Evolutionary conservation across 2,113 vertebrate genomes (phyloP), one percentile per base, ranked within the genome.

Genomic region (Nematolebias whitei): DNA sequence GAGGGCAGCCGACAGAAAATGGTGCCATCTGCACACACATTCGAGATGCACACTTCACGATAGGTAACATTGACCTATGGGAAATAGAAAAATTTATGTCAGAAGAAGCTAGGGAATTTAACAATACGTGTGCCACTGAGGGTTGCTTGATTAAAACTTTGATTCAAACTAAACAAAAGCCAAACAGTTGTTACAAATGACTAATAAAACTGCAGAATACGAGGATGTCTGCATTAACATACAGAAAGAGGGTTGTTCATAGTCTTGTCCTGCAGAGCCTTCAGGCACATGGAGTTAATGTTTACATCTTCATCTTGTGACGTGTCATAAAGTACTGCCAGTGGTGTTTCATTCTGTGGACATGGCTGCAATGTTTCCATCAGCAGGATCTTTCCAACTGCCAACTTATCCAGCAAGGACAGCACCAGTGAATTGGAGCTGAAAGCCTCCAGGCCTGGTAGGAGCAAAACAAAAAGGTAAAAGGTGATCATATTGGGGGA

Each of bases 291-390:
- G 18, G 93, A 84, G 65, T 96, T 98, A 44, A 99, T 93, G 74
- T 98, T 99, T 73, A 99, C 48, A 47, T 98, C 96, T 0, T 95
- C 93, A 39, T 96, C 95, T 68, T 94, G 93, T 0, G 96, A 98
- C 5, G 96, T 98, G 64, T 99, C 96, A 9, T 98, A 98, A 10
- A 99, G 90, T 71, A 99, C 92, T 50, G 92, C 92, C 52, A 92
- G 74, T 15, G 96, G 95, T 38, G 70, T 51, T 19, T 95, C 92
- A 20, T 85, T 87, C 50, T 68, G 51, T 4, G 73, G 66, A 64
- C 90, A 62, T 0, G 64, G 92, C 63, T 95, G 93, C 35, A 98
- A 67, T 47, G 95, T 92, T 88, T 99, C 97, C 80, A 95, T 95
- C 44, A 96, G 90, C 52, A 98, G 88, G 68, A 98, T 98, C 76